Percentiles rank a stretch among this genome's conserved stretches.
Conservation (phyloP, 2,113 vertebrate genomes). For the Cyphomyrus plagiostoma region DNA sequence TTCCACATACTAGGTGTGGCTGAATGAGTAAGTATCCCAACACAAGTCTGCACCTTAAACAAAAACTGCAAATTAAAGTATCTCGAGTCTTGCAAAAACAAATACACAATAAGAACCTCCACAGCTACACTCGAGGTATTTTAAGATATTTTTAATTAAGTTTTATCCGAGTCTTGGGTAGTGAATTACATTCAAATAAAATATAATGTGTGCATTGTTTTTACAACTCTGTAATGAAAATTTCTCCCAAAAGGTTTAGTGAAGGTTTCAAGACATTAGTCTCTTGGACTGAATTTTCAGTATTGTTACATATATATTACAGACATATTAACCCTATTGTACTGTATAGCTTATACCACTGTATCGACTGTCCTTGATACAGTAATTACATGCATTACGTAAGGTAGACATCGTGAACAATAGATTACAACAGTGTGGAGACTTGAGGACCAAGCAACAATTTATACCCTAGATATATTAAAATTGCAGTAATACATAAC, state of each 20-base stretch:
- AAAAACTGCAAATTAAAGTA: not conserved
- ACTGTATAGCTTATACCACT: not conserved
- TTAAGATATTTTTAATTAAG: not conserved
- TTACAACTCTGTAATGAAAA: not conserved
- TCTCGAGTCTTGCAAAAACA: not conserved
- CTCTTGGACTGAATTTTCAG: not conserved
- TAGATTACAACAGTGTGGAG: not conserved
- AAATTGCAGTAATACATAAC: not conserved
- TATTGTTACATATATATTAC: not conserved
- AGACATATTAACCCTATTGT: not conserved
- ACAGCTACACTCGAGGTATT: not conserved
- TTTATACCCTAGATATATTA: not conserved
- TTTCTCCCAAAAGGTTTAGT: not conserved
- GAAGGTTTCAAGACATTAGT: not conserved
- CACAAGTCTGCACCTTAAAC: not conserved
- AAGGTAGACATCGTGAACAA: not conserved
- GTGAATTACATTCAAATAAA: not conserved
- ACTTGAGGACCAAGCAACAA: not conserved
- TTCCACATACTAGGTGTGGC: not conserved
- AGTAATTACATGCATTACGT: not conserved
- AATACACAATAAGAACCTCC: not conserved
- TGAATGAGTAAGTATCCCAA: not conserved
- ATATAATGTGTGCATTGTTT: not conserved
- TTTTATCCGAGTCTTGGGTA: not conserved
- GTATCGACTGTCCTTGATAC: not conserved